These are phyloP conservation scores for Pogoniulus pusillus DNA, from an alignment of 2,797 vertebrate species.

Conservation along the genomic window DNA sequence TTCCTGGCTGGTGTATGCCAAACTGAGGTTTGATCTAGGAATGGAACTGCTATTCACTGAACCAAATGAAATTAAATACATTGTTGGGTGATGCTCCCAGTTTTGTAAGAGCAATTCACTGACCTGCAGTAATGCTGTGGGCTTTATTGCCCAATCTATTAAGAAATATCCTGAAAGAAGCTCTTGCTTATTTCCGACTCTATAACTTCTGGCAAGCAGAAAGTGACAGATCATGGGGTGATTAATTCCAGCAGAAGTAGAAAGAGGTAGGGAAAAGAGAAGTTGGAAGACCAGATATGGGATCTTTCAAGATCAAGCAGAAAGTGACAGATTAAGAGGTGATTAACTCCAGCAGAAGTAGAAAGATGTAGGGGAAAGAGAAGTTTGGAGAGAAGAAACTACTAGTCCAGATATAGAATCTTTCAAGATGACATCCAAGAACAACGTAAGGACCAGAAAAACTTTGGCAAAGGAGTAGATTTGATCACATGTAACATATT, in stretches of 20 bases:
- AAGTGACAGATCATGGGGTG: neutral
- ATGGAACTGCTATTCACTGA: neutral
- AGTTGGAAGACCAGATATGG: neutral
- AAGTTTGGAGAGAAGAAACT: neutral
- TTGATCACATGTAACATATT: neutral
- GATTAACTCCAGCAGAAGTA: neutral
- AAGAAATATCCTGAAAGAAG: neutral
- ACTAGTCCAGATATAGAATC: neutral
- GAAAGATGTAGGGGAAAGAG: neutral
- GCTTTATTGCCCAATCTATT: neutral
- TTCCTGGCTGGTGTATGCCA: rapidly evolving
- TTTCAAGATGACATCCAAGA: neutral
- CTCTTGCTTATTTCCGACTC: neutral
- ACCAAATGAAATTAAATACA: neutral
- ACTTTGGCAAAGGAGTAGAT: neutral
- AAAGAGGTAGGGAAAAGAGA: neutral
- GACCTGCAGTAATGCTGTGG: neutral
- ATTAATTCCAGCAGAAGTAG: neutral
- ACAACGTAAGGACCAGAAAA: neutral
- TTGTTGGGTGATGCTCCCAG: neutral
- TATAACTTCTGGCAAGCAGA: neutral
- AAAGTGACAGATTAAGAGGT: neutral
- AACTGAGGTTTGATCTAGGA: neutral
- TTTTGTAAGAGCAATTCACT: neutral
- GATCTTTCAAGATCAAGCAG: neutral